Conservation (phyloP, 2,113 vertebrate species). For the Rana temporaria region DNA sequence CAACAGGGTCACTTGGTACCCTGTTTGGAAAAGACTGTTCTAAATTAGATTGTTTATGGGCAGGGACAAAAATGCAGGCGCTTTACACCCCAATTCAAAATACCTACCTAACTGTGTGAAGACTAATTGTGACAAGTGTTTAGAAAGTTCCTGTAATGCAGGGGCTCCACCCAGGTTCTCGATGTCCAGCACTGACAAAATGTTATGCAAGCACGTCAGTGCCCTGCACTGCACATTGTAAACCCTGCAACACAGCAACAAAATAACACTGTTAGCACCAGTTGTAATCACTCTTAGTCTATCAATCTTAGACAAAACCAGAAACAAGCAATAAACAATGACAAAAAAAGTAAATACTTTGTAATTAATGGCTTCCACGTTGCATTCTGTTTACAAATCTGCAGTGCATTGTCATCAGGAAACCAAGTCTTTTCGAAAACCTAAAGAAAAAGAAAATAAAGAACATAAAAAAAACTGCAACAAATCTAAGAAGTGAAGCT, state of each 20-base stretch:
- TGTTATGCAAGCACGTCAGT: conserved; percentile 90
- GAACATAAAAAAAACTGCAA: neutral
- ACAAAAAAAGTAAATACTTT: conserved; percentile 79
- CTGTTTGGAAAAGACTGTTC: too few relatives aligned
- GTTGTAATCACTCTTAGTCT: neutral
- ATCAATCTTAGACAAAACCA: neutral
- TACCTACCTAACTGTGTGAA: conserved; percentile 81
- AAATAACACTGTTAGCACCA: neutral
- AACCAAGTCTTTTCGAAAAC: conserved; percentile 91
- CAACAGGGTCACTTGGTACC: too few relatives aligned
- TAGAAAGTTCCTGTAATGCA: conserved; percentile 86
- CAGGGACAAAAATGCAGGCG: too few relatives aligned
- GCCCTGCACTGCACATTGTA: conserved; percentile 88
- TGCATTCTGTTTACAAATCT: conserved; percentile 78
- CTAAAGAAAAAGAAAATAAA: conserved; percentile 69
- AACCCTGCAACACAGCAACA: conserved; percentile 76
- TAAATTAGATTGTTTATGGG: too few relatives aligned
- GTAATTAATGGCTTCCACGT: conserved; percentile 87
- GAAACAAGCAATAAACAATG: neutral
- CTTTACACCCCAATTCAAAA: neutral
- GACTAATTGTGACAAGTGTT: conserved; percentile 85
- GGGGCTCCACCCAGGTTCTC: conserved; percentile 85
- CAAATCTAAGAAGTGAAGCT: too few relatives aligned
- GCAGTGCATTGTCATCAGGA: conserved; percentile 77
- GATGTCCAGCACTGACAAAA: conserved; percentile 86